phyloP scores from a whole-genome alignment of 2,888 invertebrate genomes.

The Dastarcus helophoroides region DNA sequence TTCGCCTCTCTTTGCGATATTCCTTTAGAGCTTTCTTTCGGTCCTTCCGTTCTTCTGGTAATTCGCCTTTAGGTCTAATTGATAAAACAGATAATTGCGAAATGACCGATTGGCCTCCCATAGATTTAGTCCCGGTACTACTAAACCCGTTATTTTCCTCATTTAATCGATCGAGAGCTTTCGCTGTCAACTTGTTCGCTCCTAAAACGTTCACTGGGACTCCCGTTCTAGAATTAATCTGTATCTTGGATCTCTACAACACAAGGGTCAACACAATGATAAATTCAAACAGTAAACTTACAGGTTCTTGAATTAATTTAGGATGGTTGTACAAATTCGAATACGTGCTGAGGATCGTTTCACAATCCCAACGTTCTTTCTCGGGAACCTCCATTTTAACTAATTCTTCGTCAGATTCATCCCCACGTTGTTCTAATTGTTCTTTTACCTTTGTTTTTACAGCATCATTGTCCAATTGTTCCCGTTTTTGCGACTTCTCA shows the following conservation, averaged over 20 bases:
- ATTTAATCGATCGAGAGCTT: constrained; percentile 55
- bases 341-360: constrained; percentile 80
- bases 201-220: constrained; percentile 57
- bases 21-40: constrained; percentile 70
- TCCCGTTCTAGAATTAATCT: constrained; percentile 61
- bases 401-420: constrained; percentile 46
- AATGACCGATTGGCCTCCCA: constrained; percentile 50
- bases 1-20: constrained; percentile 63
- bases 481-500: constrained; percentile 45
- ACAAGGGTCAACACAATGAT: too few relatives aligned
- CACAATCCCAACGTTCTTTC: constrained; percentile 78
- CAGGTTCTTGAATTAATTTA: constrained; percentile 67
- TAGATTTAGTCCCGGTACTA: constrained; percentile 42
- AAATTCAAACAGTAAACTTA: constrained; percentile 8
- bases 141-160: constrained; percentile 32
- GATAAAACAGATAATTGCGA: constrained; percentile 61
- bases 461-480: constrained; percentile 45
- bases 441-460: constrained; percentile 22
- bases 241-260: constrained; percentile 44
- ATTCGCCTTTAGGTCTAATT: constrained; percentile 63
- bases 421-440: constrained; percentile 18
- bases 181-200: constrained; percentile 48
- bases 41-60: constrained; percentile 60
- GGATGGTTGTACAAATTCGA: constrained; percentile 91
- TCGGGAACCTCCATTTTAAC: constrained; percentile 50